Base-by-base conservation (phyloP, 1,140 invertebrate species). In the Archivesica marissinica region DNA sequence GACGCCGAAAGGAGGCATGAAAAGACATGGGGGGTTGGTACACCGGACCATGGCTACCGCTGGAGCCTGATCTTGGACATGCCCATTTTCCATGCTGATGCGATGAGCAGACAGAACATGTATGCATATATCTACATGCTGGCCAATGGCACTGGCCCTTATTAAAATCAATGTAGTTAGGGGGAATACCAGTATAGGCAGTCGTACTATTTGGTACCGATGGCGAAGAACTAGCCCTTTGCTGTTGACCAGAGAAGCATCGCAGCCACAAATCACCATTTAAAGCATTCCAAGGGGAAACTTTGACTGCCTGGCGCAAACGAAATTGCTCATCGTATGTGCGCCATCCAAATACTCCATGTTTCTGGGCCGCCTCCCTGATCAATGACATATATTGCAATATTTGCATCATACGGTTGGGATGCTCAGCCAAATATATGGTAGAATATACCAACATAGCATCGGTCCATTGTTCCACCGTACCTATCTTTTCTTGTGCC, bases 311-410 rank as follows among this genome's bases (percentile, higher is more conserved):
- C 30, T 80, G 77, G 15, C 61, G 28, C 9, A 68, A 61, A 11
- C 44, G 9, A 25, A 76, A 66, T 52, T 80, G 77, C 11, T 41
- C 23, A 52, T 78, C 75, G 41, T 78, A 78, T 7, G 50, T 54
- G 17, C 74, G 15, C 74, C 74, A 76, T 11, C 20, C 20, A 13
- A 6, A 13, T 3, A 54, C 76, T n/a, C 56, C 56, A 39, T 78
- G 44, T 15, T 47, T 61, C 23, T 44, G 17, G n/a, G 54, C 76
- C 17, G 30, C 54, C n/a, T 78, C 76, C 23, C 78, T 7, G 23
- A 80, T 80, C 7, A 54, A 23, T 35, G 3, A 54, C 64, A 80
- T 80, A 30, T 80, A 80, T 3, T 80, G 59, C 7, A 80, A 50
- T 35, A 80, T 44, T 25, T 80, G 44, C 20, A 68, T 61, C 11